Base-by-base conservation (phyloP, 2,888 invertebrate genomes). In the Nomada hirtipes region DNA sequence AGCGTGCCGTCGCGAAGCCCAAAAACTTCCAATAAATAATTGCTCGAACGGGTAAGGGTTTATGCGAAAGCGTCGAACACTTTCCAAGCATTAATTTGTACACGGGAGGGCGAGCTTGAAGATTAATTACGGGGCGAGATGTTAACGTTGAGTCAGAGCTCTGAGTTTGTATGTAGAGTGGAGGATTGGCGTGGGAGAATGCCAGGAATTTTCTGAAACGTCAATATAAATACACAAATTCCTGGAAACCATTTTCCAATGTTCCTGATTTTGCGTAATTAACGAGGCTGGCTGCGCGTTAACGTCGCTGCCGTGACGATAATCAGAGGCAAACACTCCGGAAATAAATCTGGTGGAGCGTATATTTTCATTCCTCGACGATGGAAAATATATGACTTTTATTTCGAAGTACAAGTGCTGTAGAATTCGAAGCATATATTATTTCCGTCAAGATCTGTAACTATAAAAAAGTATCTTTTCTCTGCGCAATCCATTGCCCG, bases 271-370 rank as follows among this genome's bases (percentile, higher is more conserved):
- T 9, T 9, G 52, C 29, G 15, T 65, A 13, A 36, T 53, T 53
- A 53, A 67, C 36, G 2, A 26, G 53, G 18, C 36, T 9, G 53
- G 53, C 18, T 4, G 52, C 29, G 52, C 20, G 4, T 67, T 55
- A 29, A 52, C 15, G 29, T 36, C 9, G 36, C 53, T 67, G 20
- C 36, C 44, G 4, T 67, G 53, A 53, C 36, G 67, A 67, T 67
- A 20, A 55, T 67, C 67, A 53, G 20, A 53, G 2, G 53, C 53
- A 59, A 70, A 70, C 59, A 47, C 29, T 36, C 29, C 20, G 44
- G 29, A 50, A 70, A 60, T 70, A 70, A 29, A 7, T 10, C 47
- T 15, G 20, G 4, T 4, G 9, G 23, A 15, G 42, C 10, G 26
- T 64, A 64, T 47, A 47, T 47, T 36, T 36, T 36, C 36, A 36